These are phyloP conservation scores for Plecotus auritus DNA, from an alignment of 2,113 vertebrate genomes.

Conservation along the genomic window DNA sequence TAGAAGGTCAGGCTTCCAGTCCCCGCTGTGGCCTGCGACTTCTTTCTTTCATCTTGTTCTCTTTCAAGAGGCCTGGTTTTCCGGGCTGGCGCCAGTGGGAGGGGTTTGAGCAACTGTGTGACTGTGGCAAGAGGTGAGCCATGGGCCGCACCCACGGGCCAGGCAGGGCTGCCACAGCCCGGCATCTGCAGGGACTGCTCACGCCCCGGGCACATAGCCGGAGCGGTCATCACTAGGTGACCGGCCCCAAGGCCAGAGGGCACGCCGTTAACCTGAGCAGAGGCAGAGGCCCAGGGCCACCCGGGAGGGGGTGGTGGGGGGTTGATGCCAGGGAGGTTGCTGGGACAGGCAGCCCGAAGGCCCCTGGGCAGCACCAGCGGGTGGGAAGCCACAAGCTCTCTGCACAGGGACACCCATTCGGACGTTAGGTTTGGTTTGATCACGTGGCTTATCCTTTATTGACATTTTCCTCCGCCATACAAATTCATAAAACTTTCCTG, in stretches of 20 bases:
- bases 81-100: neutral
- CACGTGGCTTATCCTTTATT: too few relatives aligned
- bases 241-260: fast-evolving
- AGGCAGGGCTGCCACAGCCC: too few relatives aligned
- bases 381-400: too few relatives aligned
- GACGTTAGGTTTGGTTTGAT: too few relatives aligned
- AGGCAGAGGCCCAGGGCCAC: neutral
- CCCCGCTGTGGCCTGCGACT: neutral
- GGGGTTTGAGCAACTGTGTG: neutral
- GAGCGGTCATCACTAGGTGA: neutral
- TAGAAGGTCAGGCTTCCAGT: slow-evolving; percentile 70
- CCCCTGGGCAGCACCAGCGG: too few relatives aligned
- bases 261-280: neutral
- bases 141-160: neutral
- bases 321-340: too few relatives aligned
- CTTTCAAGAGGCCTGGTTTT: neutral
- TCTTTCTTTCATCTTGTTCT: neutral
- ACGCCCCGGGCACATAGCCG: neutral
- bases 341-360: too few relatives aligned
- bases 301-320: neutral
- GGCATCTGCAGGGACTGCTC: too few relatives aligned
- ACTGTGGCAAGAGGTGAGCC: neutral
- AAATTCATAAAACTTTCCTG: too few relatives aligned
- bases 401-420: too few relatives aligned
- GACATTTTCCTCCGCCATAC: too few relatives aligned